Evolutionary conservation across 1,140 invertebrate species (phyloP).

Genomic region (Diprion similis): DNA sequence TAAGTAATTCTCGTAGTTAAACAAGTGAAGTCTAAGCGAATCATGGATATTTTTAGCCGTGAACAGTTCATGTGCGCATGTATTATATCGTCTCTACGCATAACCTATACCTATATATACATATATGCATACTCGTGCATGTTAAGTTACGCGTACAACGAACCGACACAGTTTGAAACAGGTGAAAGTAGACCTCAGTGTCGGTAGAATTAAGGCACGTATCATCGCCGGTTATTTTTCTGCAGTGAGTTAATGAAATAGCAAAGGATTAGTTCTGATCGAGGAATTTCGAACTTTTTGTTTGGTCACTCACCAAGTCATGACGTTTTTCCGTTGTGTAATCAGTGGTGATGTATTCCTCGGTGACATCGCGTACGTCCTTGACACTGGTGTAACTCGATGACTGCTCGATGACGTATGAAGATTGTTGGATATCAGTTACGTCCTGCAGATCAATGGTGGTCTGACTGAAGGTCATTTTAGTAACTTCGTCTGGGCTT

Average conservation of each 20-base stretch:
- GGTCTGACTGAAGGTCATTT: background rate
- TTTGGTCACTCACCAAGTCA: conserved; percentile 41
- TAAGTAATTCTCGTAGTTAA: background rate
- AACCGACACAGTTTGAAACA: background rate
- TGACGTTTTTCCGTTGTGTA: conserved; percentile 42
- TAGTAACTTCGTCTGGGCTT: background rate
- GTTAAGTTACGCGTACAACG: background rate
- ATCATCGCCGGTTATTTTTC: background rate
- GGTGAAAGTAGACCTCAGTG: background rate
- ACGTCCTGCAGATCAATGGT: conserved; percentile 24
- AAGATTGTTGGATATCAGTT: conserved; percentile 33
- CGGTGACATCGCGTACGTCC: conserved; percentile 39
- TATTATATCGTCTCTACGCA: background rate
- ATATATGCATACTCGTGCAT: background rate
- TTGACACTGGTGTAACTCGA: conserved; percentile 47
- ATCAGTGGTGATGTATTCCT: conserved; percentile 41
- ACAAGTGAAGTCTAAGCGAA: background rate
- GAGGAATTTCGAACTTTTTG: background rate
- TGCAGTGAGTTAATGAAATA: background rate
- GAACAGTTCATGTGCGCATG: background rate
- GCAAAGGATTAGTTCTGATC: background rate
- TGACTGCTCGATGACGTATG: conserved; percentile 46
- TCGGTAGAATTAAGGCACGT: background rate
- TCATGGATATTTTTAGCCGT: background rate
- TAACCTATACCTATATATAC: background rate